Evolutionary conservation across 2,797 vertebrate species (phyloP), one percentile per base, ranked within the genome.

Genomic region (Rhinogobio ventralis): DNA sequence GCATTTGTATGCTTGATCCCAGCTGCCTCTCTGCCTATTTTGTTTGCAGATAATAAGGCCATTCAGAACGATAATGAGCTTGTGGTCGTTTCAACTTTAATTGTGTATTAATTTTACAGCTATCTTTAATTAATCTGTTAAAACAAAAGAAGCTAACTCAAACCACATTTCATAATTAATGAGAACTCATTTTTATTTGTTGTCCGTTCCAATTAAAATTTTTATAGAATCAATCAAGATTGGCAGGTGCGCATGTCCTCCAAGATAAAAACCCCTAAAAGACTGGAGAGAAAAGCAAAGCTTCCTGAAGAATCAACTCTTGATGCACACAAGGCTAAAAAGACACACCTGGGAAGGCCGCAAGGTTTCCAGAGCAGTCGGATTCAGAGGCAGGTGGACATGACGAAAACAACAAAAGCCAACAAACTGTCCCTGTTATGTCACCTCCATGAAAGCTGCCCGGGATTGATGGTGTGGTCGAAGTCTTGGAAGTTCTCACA

Each of bases 401-500:
- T 33, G 73, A 81, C 7, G 89, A 84, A 78, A 46, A 78, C 64
- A 30, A 88, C 87, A 19, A 84, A 36, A 85, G 5, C 46, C 2
- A 86, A 78, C 74, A 92, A 57, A 72, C 23, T 90, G 2, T 62
- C 87, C 19, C 55, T 85, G 28, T 79, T 91, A 17, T 83, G 91
- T 10, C 68, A 83, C 30, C 80, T 94, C 71, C 87, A 60, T n/a
- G 79, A 90, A 75, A 90, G 60, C 64, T 91, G 91, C 36, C 92
- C 93, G 11, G 89, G 81, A 45, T 11, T 82, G 19, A 86, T 92
- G 90, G 69, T 90, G 15, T 94, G 93, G 92, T 88, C 90, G 0
- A 92, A 93, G 57, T 91, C 92, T 55, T 95, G 93, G 92, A 93
- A 90, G 85, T 92, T 90, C 84, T 91, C 90, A 20, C 91, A 93